Evolutionary conservation across 2,888 invertebrate genomes (phyloP).

Genomic region (Phytoseiulus persimilis): DNA sequence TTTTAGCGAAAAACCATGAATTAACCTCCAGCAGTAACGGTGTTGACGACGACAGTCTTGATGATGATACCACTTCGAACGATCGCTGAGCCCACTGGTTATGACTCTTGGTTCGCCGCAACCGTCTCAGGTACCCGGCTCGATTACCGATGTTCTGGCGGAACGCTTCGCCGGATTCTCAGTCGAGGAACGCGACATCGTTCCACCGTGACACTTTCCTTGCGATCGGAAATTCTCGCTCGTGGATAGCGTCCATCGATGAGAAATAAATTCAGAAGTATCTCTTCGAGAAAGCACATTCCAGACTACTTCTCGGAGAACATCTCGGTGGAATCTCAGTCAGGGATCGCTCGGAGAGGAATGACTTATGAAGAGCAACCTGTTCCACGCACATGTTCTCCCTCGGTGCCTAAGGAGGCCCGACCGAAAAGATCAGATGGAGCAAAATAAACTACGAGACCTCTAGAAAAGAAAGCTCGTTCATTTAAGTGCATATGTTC

Average conservation of each 20-base stretch:
- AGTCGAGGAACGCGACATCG: no score
- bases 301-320: not conserved
- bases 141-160: not conserved
- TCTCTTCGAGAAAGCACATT: not conserved
- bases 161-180: no score
- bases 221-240: no score
- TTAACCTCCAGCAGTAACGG: not conserved
- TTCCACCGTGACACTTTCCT: no score
- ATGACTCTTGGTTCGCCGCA: not conserved
- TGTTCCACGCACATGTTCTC: not conserved
- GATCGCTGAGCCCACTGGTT: not conserved
- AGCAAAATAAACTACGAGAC: not conserved
- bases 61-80: not conserved
- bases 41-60: not conserved
- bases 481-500: not conserved
- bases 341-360: not conserved
- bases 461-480: not conserved
- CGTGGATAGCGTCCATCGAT: no score
- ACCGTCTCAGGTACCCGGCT: not conserved
- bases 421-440: not conserved
- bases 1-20: not conserved
- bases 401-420: not conserved
- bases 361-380: not conserved
- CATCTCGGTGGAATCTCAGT: not conserved
- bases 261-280: no score